Evolutionary conservation across 2,888 invertebrate species (phyloP), one percentile per base, ranked within the genome.

Genomic region (Onthophagus sagittarius): DNA sequence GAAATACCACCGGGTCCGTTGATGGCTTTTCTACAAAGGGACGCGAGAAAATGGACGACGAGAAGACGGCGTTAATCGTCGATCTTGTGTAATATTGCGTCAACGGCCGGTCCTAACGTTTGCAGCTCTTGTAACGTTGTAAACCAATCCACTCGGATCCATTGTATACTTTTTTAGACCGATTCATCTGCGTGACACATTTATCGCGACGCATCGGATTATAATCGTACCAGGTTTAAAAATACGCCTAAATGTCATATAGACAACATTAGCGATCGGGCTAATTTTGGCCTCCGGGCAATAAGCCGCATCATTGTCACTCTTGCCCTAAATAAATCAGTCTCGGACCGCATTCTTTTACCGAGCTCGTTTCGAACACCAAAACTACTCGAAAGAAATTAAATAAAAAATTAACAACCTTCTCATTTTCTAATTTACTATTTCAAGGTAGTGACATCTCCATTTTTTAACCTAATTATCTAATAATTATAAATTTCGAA

Each of bases 181-280:
- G 39, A 53, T 53, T 53, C 39, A 53, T 53, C 39, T 53, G 39
- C 39, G 39, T 53, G 39, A 53, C 39, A 53, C 39, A 53, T 53
- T 53, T 53, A 53, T 53, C 39, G 39, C 39, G 39, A 53, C 39
- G 39, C 39, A 53, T 53, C 39, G 39, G 39, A 53, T 53, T 53
- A 53, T 53, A 53, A 53, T 53, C 39, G 39, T 53, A 53, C 39
- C 39, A 53, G 23, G 39, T 53, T 64, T 72, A 72, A 72, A 72
- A 72, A 72, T 72, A 72, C 53, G 64, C 64, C 33, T 72, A 64
- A 72, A 72, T 72, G 72, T 72, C 72, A 72, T 39, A 53, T 39
- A 72, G 65, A 72, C 72, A 72, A 65, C 65, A 72, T 72, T 72
- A 72, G 72, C 72, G 63, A 70, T 70, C 39, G 67, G 15, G n/a